phyloP scores from a whole-genome alignment of 2,113 vertebrate genomes.

The Addax nasomaculatus region DNA sequence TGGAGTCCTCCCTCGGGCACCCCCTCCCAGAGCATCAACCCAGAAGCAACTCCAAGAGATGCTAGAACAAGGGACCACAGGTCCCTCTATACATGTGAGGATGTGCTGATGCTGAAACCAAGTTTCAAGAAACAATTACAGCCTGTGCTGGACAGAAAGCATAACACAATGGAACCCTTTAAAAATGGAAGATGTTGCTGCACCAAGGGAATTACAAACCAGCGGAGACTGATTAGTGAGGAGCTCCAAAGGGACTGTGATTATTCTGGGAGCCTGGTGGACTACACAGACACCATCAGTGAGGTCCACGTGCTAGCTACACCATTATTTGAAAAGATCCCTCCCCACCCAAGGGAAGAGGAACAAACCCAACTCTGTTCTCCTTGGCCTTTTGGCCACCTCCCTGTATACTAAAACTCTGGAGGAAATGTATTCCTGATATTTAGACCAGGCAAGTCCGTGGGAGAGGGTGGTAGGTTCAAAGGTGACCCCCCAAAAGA shows the following conservation, averaged over 20 bases:
- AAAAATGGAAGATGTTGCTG: not conserved
- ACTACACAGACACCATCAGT: not conserved
- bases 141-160: not conserved
- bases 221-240: not conserved
- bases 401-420: no score
- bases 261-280: not conserved
- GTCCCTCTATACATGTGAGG: not conserved
- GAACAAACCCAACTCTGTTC: accelerated
- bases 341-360: not conserved
- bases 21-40: not conserved
- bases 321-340: not conserved
- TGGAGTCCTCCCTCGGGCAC: not conserved
- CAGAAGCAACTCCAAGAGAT: not conserved
- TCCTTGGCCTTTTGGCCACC: not conserved
- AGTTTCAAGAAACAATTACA: not conserved
- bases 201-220: not conserved
- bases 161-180: not conserved
- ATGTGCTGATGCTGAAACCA: not conserved
- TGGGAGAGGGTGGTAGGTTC: accelerated
- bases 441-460: accelerated
- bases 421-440: not conserved
- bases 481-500: not conserved
- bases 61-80: accelerated
- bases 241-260: not conserved
- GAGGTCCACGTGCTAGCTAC: not conserved